Conservation (phyloP, 2,888 invertebrate genomes). For the Muscina levida region DNA sequence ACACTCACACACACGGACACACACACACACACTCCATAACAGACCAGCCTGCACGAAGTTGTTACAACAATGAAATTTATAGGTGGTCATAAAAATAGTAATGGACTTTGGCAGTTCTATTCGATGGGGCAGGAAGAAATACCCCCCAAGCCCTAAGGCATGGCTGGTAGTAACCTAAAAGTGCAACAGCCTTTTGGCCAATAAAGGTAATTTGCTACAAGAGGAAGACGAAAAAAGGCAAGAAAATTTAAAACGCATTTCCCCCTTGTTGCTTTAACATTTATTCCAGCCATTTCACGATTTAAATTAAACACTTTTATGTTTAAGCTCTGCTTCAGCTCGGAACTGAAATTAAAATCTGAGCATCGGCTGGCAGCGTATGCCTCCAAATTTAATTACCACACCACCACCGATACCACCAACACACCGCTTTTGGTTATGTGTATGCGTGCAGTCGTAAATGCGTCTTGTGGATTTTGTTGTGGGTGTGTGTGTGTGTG, state of each 20-base stretch:
- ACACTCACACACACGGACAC: neutral
- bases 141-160: constrained; percentile 2
- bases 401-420: neutral
- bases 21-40: neutral
- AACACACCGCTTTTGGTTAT: no score
- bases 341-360: constrained; percentile 31
- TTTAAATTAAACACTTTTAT: constrained; percentile 34
- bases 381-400: constrained; percentile 54
- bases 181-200: constrained; percentile 49
- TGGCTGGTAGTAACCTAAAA: neutral
- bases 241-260: constrained; percentile 29
- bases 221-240: no score
- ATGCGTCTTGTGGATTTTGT: neutral
- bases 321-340: neutral
- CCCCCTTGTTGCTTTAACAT: neutral
- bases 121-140: constrained; percentile 16
- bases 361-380: constrained; percentile 1
- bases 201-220: constrained; percentile 40
- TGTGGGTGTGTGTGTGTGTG: constrained; percentile 21
- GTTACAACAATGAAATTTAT: constrained; percentile 47
- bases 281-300: neutral
- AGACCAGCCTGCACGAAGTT: neutral
- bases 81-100: constrained; percentile 54
- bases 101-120: constrained; percentile 45
- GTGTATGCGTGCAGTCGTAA: no score